Base-by-base conservation (phyloP, 2,113 vertebrate species). In the Argyrosomus japonicus region DNA sequence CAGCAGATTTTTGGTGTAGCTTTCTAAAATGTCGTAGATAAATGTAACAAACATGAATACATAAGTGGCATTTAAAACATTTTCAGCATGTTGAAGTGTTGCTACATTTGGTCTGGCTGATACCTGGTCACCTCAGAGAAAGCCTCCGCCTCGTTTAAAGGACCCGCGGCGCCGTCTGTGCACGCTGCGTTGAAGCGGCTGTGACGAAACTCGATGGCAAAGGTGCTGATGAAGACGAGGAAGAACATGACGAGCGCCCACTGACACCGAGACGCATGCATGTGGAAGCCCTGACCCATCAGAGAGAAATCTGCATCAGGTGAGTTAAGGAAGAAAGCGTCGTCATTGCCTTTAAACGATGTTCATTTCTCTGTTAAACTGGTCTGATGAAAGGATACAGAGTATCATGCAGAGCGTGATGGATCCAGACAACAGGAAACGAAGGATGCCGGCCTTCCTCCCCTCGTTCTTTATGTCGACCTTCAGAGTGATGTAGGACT, bases 201-300 rank as follows among this genome's bases (percentile, higher is more conserved):
- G 93, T 97, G 96, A 65, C 97, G 96, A 89, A 99, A 99, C 85
- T 99, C 97, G n/a, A 97, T 91, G 2, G 95, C 96, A 1, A 98
- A 97, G 0, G 97, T 97, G 82, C 95, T 89, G 0, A 98, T 92
- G 92, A 96, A 99, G n/a, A 92, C 87, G 84, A 98, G 89, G 85
- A 98, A 96, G 88, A 96, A 95, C 97, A 97, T 98, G 79, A 97
- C 96, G 67, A 97, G 94, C 1, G 95, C 95, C 98, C 97, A 99
- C 93, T 99, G 97, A 27, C 96, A 93, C 61, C 94, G 94, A 29
- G 97, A 96, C 0, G 96, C 97, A 0, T 97, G 91, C 91, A 96
- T 96, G 90, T 96, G 95, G 81, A 96, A 87, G 50, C 84, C 83
- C 78, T 95, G 95, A 0, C 86, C 67, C 94, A 96, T 95, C 25